A percentile compares a stretch with the other conserved stretches of the same genome.
Conservation (phyloP, 2,113 vertebrate species). For the Struthidea cinerea region DNA sequence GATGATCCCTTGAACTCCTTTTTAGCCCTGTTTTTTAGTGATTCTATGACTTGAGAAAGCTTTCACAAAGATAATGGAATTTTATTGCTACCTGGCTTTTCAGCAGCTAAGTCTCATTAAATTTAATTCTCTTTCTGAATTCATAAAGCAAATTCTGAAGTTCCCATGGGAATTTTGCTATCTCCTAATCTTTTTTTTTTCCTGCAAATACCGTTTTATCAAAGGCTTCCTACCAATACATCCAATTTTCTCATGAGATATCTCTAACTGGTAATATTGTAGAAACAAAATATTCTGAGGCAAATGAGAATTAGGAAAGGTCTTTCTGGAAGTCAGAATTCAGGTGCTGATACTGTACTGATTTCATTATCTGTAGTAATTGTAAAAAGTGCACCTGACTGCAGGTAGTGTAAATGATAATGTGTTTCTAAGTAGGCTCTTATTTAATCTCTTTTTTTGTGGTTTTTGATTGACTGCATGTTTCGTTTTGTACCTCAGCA, state of each 20-base stretch:
- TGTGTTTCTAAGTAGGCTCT: neutral
- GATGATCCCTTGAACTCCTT: neutral
- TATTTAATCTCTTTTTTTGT: neutral
- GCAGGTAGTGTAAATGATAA: neutral
- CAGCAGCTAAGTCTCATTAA: slow-evolving; percentile 19
- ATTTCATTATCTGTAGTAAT: neutral
- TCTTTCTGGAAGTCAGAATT: neutral
- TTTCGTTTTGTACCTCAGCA: neutral
- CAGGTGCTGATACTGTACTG: neutral
- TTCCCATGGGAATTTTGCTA: slow-evolving; percentile 4
- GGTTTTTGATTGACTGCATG: neutral
- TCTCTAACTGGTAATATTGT: neutral
- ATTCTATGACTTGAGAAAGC: neutral
- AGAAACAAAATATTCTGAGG: slow-evolving; percentile 1
- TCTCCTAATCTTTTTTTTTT: slow-evolving; percentile 14
- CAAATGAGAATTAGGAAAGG: neutral
- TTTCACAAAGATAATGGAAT: slow-evolving; percentile 10
- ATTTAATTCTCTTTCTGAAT: slow-evolving; percentile 38
- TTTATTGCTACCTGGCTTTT: slow-evolving; percentile 24
- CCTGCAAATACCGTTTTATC: neutral
- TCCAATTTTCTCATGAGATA: neutral
- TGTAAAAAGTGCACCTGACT: neutral
- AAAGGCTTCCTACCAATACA: neutral
- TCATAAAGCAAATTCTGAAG: slow-evolving; percentile 13
- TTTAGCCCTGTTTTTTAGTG: neutral